Percentiles rank a stretch among this genome's conserved stretches.
phyloP scores from a whole-genome alignment of 2,888 invertebrate genomes.

The Erpobdella octoculata region DNA sequence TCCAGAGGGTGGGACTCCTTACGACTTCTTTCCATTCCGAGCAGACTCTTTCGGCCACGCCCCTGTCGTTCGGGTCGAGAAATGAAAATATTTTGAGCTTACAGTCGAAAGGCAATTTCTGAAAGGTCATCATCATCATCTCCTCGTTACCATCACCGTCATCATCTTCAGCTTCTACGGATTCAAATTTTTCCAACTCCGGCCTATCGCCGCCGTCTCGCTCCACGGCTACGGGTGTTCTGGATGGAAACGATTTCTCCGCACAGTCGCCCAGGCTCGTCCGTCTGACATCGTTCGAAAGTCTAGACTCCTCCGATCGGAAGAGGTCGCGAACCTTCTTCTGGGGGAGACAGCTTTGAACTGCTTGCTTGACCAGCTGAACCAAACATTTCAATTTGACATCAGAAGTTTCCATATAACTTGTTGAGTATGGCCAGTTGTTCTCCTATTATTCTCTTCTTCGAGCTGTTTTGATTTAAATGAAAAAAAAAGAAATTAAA shows the following conservation, averaged over 20 bases:
- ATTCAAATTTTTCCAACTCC: not conserved
- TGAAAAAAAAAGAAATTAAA: not conserved
- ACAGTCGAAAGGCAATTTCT: constrained; percentile 45
- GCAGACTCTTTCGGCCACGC: constrained; percentile 43
- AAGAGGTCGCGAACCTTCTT: too few relatives aligned
- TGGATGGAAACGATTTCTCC: not conserved
- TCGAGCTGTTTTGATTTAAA: not conserved
- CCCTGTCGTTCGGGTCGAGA: constrained; percentile 43
- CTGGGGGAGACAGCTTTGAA: not conserved
- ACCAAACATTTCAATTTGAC: not conserved
- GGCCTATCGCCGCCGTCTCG: not conserved
- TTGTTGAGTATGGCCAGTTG: too few relatives aligned
- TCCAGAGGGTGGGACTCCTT: constrained; percentile 44
- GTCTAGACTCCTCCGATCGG: not conserved
- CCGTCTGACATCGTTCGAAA: not conserved
- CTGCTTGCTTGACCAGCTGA: not conserved
- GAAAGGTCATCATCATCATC: constrained; percentile 42
- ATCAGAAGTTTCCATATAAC: not conserved
- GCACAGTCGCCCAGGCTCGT: not conserved
- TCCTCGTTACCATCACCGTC: constrained; percentile 26
- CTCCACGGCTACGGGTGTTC: not conserved
- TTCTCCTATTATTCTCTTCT: too few relatives aligned
- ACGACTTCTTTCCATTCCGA: constrained; percentile 43
- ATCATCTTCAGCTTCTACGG: not conserved
- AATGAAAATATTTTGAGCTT: constrained; percentile 47